A percentile compares a stretch with the other conserved stretches of the same genome.
Conservation (phyloP, 2,888 invertebrate genomes). For the Melipona beecheii region DNA sequence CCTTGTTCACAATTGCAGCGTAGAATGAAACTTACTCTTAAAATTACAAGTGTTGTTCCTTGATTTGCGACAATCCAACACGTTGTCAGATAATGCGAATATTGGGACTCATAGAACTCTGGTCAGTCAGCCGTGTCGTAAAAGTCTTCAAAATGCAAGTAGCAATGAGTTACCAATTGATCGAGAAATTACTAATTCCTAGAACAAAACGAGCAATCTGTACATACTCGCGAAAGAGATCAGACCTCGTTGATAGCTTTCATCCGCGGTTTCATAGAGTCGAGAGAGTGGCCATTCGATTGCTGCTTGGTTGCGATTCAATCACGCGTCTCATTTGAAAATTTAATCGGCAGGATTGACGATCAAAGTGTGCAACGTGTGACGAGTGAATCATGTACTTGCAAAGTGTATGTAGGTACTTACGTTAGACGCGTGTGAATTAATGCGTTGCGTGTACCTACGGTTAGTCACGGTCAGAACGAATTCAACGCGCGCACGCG, state of each 20-base stretch:
- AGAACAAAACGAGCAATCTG: not conserved
- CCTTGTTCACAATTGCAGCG: too few relatives aligned
- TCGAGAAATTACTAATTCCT: not conserved
- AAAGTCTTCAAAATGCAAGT: not conserved
- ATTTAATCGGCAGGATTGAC: conserved; percentile 17
- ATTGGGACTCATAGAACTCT: not conserved
- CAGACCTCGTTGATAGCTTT: conserved; percentile 3
- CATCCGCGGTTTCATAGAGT: conserved; percentile 18
- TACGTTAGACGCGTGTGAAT: conserved; percentile 27
- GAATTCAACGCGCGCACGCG: conserved; percentile 25
- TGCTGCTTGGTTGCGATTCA: conserved; percentile 15
- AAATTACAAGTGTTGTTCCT: not conserved
- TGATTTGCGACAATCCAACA: not conserved
- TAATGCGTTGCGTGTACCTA: conserved; percentile 30
- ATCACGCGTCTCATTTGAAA: conserved; percentile 36
- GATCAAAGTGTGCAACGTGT: conserved; percentile 13
- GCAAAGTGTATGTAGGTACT: not conserved
- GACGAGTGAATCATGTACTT: conserved; percentile 29
- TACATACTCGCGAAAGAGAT: not conserved
- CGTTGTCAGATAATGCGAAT: not conserved
- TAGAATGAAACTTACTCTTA: too few relatives aligned
- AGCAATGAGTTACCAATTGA: not conserved
- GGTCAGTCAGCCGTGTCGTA: not conserved
- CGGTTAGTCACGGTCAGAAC: conserved; percentile 29
- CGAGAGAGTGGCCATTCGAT: conserved; percentile 9